Percentiles rank a stretch among this genome's conserved stretches.
Evolutionary conservation across 2,797 vertebrate species (phyloP).

Genomic region (Lagorchestes hirsutus): DNA sequence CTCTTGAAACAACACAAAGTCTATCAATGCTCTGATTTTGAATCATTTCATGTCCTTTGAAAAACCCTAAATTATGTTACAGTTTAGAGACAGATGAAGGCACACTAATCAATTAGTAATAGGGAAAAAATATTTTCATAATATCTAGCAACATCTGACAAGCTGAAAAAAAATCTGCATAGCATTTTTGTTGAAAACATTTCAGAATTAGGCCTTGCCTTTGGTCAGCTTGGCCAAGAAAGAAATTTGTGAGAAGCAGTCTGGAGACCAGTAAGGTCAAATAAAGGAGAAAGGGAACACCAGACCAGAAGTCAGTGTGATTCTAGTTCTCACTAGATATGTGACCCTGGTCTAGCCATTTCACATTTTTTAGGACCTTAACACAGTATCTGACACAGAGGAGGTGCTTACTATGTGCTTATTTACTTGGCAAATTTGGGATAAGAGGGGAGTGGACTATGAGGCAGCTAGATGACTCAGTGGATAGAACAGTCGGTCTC

Average conservation of each 20-base stretch:
- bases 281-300: not conserved
- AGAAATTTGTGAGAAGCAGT: not conserved
- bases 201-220: not conserved
- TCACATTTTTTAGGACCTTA: not conserved
- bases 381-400: not conserved
- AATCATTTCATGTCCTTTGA: not conserved
- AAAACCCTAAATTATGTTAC: not conserved
- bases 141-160: not conserved
- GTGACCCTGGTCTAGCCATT: not conserved
- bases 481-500: not conserved
- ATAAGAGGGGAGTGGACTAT: not conserved
- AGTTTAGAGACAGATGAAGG: not conserved
- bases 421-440: not conserved
- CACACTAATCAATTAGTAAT: not conserved
- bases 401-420: not conserved
- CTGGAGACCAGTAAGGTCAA: not conserved
- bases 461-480: not conserved
- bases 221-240: not conserved
- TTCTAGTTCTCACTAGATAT: not conserved
- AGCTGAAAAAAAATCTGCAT: not conserved
- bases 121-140: not conserved
- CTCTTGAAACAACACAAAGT: not conserved
- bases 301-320: not conserved
- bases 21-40: not conserved
- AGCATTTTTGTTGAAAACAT: not conserved